phyloP scores from a whole-genome alignment of 2,113 vertebrate species.

The Chaetorhynchus papuensis region DNA sequence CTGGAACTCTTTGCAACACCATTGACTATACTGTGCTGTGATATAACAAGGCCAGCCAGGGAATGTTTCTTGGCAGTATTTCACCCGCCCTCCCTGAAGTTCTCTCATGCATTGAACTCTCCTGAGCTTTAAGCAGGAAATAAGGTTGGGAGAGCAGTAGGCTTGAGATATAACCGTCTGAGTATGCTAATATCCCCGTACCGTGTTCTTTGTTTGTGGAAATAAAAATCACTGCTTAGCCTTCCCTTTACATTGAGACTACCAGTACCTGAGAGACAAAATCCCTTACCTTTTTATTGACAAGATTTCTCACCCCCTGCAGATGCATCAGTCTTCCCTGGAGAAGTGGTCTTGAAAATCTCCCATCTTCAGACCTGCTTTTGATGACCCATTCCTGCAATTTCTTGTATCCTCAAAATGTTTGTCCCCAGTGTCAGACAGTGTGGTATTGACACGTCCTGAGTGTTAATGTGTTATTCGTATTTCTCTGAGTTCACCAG shows the following conservation, averaged over 20 bases:
- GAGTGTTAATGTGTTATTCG: slow-evolving; percentile 59
- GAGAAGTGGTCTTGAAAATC: neutral
- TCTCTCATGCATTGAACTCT: neutral
- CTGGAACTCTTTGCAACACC: neutral
- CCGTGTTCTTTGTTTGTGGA: neutral
- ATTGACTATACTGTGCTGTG: neutral
- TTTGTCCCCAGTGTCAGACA: neutral
- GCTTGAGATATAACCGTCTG: neutral
- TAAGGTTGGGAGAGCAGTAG: slow-evolving; percentile 12
- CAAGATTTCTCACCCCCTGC: neutral
- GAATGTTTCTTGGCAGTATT: neutral
- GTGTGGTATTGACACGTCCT: slow-evolving; percentile 28
- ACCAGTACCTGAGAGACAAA: neutral
- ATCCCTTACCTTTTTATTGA: neutral
- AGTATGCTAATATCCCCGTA: neutral
- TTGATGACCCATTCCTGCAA: neutral
- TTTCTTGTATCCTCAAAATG: neutral
- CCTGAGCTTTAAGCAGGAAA: slow-evolving; percentile 22
- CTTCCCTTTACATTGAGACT: neutral
- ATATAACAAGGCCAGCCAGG: neutral
- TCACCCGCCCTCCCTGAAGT: neutral
- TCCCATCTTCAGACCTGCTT: neutral
- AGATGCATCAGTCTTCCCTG: neutral
- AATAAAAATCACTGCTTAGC: neutral
- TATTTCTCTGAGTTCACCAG: slow-evolving; percentile 63